Evolutionary conservation across 2,797 vertebrate genomes (phyloP).

Genomic region (Passerculus sandwichensis): DNA sequence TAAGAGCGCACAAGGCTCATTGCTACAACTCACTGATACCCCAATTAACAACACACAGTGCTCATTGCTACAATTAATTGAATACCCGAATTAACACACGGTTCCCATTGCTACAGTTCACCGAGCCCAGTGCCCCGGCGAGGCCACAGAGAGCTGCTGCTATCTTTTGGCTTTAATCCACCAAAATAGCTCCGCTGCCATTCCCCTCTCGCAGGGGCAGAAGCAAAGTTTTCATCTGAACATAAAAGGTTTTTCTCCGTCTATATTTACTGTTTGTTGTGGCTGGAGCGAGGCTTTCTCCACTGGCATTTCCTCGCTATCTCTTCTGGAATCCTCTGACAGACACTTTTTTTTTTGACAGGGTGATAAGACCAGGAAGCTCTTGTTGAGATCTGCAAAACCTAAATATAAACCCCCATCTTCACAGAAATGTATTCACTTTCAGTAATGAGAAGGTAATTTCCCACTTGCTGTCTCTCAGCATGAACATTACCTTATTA

Average conservation of each 20-base stretch:
- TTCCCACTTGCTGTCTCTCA: background rate
- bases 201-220: background rate
- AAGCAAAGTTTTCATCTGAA: background rate
- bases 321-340: background rate
- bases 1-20: too few relatives aligned
- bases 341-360: background rate
- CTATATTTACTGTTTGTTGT: background rate
- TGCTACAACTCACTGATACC: too few relatives aligned
- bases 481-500: background rate
- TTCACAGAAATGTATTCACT: background rate
- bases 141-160: background rate
- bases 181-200: background rate
- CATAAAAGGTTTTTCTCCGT: background rate
- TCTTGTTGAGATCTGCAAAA: background rate
- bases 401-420: background rate
- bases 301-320: background rate
- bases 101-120: background rate
- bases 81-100: fast-evolving
- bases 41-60: too few relatives aligned
- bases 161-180: background rate
- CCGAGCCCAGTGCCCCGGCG: fast-evolving
- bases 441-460: background rate
- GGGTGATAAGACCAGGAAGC: background rate
- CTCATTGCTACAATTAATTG: too few relatives aligned
- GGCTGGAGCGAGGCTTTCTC: background rate